These are phyloP conservation scores for Mythimna albipuncta DNA, from an alignment of 2,888 invertebrate genomes.

Conservation along the genomic window DNA sequence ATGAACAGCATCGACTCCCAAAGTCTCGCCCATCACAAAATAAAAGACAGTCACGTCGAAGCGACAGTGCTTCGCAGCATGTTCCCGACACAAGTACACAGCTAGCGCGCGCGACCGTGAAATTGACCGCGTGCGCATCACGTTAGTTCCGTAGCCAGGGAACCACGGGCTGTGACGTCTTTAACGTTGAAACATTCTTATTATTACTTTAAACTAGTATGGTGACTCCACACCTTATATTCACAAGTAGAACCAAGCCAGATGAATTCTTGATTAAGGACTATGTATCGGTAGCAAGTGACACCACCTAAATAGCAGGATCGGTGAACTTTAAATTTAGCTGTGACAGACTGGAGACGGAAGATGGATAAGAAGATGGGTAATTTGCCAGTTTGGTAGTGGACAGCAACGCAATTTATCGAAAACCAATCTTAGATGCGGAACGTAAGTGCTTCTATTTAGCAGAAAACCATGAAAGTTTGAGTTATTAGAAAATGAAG, in stretches of 20 bases:
- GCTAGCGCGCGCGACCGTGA: conserved; percentile 26
- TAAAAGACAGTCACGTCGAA: conserved; percentile 12
- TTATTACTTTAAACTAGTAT: background rate
- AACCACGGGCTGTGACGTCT: conserved; percentile 16
- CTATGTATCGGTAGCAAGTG: background rate
- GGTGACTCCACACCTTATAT: background rate
- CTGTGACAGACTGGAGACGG: background rate
- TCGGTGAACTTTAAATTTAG: background rate
- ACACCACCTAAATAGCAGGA: background rate
- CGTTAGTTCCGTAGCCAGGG: conserved; percentile 47
- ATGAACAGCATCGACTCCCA: background rate
- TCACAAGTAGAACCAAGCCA: background rate
- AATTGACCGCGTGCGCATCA: conserved; percentile 55
- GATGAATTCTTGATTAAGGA: background rate
- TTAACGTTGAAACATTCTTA: conserved; percentile 9
- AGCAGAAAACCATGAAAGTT: background rate
- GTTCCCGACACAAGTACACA: conserved; percentile 1
- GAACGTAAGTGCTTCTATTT: background rate
- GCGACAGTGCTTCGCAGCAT: conserved; percentile 15
- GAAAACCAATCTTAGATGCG: background rate
- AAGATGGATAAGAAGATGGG: background rate
- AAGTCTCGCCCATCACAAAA: background rate
- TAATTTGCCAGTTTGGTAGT: background rate
- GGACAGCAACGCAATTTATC: background rate
- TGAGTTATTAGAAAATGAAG: background rate